Conservation (phyloP, 1,140 invertebrate species). For the Thalassaphorura encarpata region DNA sequence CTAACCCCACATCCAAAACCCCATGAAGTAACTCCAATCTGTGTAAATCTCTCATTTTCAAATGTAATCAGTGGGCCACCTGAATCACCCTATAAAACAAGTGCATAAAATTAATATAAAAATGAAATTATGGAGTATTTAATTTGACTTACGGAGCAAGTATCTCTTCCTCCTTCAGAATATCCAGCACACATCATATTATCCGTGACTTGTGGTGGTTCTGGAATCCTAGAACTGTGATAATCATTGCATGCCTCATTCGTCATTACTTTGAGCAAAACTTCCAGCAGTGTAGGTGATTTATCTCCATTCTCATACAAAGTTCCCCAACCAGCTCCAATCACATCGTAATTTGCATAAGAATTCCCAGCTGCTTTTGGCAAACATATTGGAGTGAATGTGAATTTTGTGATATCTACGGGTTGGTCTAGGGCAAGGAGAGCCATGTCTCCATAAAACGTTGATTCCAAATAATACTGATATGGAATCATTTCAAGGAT, state of each 20-base stretch:
- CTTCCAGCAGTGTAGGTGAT: slow-evolving; percentile 26
- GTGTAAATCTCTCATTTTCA: slow-evolving; percentile 16
- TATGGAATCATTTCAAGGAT: slow-evolving; percentile 28
- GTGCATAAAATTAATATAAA: background rate
- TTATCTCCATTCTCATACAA: slow-evolving; percentile 20
- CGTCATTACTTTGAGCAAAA: slow-evolving; percentile 16
- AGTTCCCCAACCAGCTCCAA: slow-evolving; percentile 31
- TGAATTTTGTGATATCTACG: slow-evolving; percentile 18
- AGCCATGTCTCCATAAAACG: slow-evolving; percentile 28
- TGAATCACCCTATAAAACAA: slow-evolving; percentile 15
- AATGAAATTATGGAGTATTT: background rate
- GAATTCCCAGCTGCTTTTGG: slow-evolving; percentile 1
- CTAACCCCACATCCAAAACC: slow-evolving; percentile 26
- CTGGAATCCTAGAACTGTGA: slow-evolving; percentile 8
- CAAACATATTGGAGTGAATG: slow-evolving; percentile 25
- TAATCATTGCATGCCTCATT: slow-evolving; percentile 27
- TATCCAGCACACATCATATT: slow-evolving; percentile 31
- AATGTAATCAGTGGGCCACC: slow-evolving; percentile 21
- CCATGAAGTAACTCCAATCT: slow-evolving; percentile 29
- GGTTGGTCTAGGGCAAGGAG: slow-evolving; percentile 17
- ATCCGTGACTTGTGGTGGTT: slow-evolving; percentile 20
- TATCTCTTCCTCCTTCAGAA: slow-evolving; percentile 29
- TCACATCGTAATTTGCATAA: slow-evolving; percentile 25
- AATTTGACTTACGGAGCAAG: slow-evolving; percentile 20
- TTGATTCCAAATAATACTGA: slow-evolving; percentile 28